Conservation (phyloP, 2,113 vertebrate genomes). For the Etheostoma spectabile region DNA sequence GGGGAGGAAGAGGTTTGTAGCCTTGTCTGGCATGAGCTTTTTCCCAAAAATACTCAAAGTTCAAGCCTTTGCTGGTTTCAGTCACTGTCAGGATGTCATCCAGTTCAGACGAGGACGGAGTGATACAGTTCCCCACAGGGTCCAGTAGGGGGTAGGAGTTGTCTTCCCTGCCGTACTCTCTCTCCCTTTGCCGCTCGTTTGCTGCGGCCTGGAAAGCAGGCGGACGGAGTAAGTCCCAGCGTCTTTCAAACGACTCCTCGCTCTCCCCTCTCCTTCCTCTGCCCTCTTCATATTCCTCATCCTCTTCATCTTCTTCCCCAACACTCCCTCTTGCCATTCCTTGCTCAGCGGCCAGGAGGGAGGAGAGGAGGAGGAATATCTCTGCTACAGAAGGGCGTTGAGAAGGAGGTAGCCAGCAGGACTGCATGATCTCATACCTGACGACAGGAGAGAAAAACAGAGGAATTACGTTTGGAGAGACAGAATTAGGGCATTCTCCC, state of each 20-base stretch:
- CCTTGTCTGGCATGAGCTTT: conserved; percentile 89
- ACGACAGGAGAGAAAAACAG: conserved; percentile 19
- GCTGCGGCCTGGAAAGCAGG: conserved; percentile 81
- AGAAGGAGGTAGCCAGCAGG: conserved; percentile 90
- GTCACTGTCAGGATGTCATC: conserved; percentile 94
- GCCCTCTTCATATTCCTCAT: conserved; percentile 80
- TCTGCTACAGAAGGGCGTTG: conserved; percentile 90
- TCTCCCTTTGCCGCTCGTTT: conserved; percentile 77
- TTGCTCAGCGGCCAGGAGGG: conserved; percentile 87
- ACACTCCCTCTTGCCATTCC: conserved; percentile 69
- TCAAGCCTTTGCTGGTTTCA: conserved; percentile 93
- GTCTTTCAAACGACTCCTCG: conserved; percentile 91
- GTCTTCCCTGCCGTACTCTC: conserved; percentile 77
- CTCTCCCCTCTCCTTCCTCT: conserved; percentile 80
- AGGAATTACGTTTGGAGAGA: conserved; percentile 17
- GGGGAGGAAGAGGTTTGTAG: conserved; percentile 85
- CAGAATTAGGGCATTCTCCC: conserved; percentile 8
- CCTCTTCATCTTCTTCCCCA: conserved; percentile 83
- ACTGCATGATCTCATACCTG: conserved; percentile 96
- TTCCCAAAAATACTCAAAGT: conserved; percentile 96
- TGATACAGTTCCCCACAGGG: conserved; percentile 81
- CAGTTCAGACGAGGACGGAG: conserved; percentile 84
- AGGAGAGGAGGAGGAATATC: conserved; percentile 92
- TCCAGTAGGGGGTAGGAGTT: conserved; percentile 90
- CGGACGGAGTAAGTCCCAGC: conserved; percentile 90